These are phyloP conservation scores for Sebastes itinus DNA, from an alignment of 2,797 vertebrate genomes.

Conservation along the genomic window DNA sequence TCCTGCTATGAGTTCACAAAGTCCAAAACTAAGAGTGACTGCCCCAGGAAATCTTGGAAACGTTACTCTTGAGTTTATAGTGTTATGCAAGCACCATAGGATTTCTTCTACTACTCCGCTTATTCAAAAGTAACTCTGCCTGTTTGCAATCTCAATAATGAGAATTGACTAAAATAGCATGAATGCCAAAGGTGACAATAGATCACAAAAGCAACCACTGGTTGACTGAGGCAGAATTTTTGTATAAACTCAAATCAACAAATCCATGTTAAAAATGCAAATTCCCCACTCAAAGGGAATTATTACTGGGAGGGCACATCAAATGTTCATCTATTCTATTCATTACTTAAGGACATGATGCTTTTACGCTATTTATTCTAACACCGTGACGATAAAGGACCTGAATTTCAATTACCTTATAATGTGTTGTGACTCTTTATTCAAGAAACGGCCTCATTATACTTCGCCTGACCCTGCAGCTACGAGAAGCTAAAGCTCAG, in stretches of 20 bases:
- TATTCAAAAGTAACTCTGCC: constrained; percentile 11
- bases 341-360: constrained; percentile 55
- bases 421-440: constrained; percentile 23
- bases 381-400: constrained; percentile 26
- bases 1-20: constrained; percentile 1
- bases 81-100: constrained; percentile 7
- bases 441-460: constrained; percentile 18
- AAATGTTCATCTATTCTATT: constrained; percentile 42
- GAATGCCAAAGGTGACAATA: constrained; percentile 41
- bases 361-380: constrained; percentile 40
- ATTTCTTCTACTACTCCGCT: neutral
- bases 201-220: constrained; percentile 33
- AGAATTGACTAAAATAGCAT: neutral
- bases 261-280: constrained; percentile 37
- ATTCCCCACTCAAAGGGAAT: constrained; percentile 31
- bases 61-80: neutral
- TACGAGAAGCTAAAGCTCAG: neutral
- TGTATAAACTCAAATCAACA: constrained; percentile 24
- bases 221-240: constrained; percentile 16
- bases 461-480: constrained; percentile 23
- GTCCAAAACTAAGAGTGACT: constrained; percentile 15
- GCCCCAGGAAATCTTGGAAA: neutral
- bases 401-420: constrained; percentile 40
- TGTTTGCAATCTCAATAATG: constrained; percentile 18
- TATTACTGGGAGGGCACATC: constrained; percentile 23